These are phyloP conservation scores for Okamejei kenojei DNA, from an alignment of 2,797 vertebrate species.

Conservation along the genomic window DNA sequence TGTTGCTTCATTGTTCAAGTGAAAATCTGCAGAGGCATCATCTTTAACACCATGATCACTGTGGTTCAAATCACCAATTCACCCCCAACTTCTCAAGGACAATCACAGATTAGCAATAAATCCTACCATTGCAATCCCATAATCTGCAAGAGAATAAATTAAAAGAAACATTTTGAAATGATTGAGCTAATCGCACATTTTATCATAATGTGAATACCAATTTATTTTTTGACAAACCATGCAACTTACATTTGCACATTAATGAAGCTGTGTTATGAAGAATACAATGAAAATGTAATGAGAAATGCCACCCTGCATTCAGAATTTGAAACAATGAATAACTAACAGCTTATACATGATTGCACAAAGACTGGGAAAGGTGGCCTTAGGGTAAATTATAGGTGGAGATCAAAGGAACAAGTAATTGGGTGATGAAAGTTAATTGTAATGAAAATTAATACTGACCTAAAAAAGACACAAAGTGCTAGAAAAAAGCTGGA, in stretches of 20 bases:
- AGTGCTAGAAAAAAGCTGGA: too few relatives aligned
- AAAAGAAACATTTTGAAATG: not conserved
- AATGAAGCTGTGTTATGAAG: not conserved
- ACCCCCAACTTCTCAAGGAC: not conserved
- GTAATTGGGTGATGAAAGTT: not conserved
- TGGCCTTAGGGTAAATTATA: not conserved
- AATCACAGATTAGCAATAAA: too few relatives aligned
- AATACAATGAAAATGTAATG: not conserved
- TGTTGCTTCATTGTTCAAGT: not conserved
- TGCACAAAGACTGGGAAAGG: not conserved
- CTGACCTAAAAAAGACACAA: too few relatives aligned
- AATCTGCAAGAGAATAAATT: not conserved
- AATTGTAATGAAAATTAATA: not conserved
- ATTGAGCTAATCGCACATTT: not conserved
- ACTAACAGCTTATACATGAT: not conserved
- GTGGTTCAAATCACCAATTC: too few relatives aligned
- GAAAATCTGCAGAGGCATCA: too few relatives aligned
- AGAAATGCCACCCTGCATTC: not conserved
- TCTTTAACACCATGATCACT: too few relatives aligned
- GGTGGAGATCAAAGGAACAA: not conserved
- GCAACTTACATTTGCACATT: not conserved
- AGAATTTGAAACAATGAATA: not conserved
- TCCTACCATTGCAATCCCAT: not conserved
- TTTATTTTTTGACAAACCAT: not conserved
- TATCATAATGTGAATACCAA: not conserved